These are phyloP conservation scores for Nemurella pictetii DNA, from an alignment of 2,888 invertebrate genomes.

Conservation along the genomic window DNA sequence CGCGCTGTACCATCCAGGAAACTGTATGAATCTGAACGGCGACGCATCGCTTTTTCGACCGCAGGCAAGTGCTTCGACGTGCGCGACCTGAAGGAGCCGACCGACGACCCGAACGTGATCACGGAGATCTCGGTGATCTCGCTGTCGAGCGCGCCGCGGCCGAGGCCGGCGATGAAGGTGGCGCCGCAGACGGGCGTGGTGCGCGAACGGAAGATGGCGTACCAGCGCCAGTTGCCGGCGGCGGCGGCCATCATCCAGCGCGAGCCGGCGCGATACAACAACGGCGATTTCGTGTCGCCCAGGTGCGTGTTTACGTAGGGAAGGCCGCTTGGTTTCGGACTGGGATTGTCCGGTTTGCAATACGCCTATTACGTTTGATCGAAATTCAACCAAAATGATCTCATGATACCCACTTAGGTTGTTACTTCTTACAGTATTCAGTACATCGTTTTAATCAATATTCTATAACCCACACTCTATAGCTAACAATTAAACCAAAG, in stretches of 20 bases:
- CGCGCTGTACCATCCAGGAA: background rate
- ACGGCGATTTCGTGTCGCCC: constrained; percentile 8
- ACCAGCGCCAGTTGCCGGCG: constrained; percentile 53
- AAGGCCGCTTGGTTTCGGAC: too few species aligned
- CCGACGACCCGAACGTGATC: constrained; percentile 63
- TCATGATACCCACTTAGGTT: too few species aligned
- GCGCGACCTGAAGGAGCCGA: constrained; percentile 63
- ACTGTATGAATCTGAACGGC: too few species aligned
- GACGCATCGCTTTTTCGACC: too few species aligned
- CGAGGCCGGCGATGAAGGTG: constrained; percentile 31
- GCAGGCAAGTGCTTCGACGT: constrained; percentile 73
- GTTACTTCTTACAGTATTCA: too few species aligned
- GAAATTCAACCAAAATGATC: too few species aligned
- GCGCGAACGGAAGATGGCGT: constrained; percentile 56
- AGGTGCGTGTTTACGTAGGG: too few species aligned
- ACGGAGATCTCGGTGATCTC: constrained; percentile 67
- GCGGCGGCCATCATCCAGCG: constrained; percentile 47
- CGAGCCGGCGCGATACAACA: background rate
- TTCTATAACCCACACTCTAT: too few species aligned
- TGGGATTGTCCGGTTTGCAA: too few species aligned
- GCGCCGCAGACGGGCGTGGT: constrained; percentile 53
- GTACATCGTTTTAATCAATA: too few species aligned
- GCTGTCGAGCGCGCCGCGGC: constrained; percentile 59
- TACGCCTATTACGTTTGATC: too few species aligned
- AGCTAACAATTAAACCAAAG: too few species aligned